Conservation (phyloP, 1,140 invertebrate genomes). For the Sitophilus oryzae region DNA sequence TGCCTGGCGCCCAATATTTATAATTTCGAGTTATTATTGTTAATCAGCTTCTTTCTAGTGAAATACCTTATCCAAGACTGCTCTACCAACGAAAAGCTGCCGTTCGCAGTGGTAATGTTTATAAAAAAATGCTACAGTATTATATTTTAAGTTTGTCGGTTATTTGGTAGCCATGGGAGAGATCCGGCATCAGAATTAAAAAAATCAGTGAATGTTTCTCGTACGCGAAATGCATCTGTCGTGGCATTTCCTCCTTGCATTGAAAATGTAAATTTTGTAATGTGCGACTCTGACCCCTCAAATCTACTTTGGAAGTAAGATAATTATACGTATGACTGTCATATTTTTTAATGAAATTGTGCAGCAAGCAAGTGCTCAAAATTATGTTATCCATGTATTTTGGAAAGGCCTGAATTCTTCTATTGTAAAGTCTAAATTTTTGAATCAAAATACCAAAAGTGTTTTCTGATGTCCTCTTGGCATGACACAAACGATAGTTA, state of each 20-base stretch:
- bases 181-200: constrained; percentile 5
- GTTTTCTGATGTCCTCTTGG: too few relatives aligned
- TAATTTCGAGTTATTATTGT: too few relatives aligned
- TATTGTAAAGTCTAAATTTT: too few relatives aligned
- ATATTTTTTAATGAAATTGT: too few relatives aligned
- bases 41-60: too few relatives aligned
- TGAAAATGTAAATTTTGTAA: constrained; percentile 15
- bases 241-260: constrained; percentile 14
- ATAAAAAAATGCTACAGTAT: not conserved
- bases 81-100: too few relatives aligned
- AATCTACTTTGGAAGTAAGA: not conserved
- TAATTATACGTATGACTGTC: not conserved
- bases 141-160: constrained; percentile 5
- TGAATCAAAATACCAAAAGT: too few relatives aligned
- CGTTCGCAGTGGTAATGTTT: too few relatives aligned
- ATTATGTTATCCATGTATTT: constrained; percentile 13
- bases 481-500: too few relatives aligned
- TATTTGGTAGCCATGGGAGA: not conserved
- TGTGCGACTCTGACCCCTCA: not conserved
- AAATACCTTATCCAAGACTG: too few relatives aligned
- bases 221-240: constrained; percentile 6
- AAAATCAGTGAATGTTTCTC: constrained; percentile 12
- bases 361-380: constrained; percentile 2
- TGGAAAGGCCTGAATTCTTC: constrained; percentile 10
- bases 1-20: too few relatives aligned